Evolutionary conservation across 2,888 invertebrate species (phyloP), one percentile per base, ranked within the genome.

Genomic region (Ornithoptera alexandrae): DNA sequence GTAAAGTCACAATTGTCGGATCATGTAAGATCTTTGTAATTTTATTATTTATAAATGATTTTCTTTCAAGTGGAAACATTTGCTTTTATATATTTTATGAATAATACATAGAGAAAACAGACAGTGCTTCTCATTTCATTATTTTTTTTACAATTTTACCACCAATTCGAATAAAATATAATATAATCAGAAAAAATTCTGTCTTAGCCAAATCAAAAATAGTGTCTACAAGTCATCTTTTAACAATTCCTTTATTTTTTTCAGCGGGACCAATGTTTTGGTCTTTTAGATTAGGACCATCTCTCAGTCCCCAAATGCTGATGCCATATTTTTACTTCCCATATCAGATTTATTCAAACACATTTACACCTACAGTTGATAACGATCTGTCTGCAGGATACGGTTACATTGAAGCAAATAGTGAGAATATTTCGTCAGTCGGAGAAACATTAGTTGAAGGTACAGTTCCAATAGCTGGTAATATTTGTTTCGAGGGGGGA

Each of bases 1-100:
- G 76, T 0, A 70, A 64, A 4, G 73, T 75, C 2, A 73, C 68
- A n/a, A 75, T 76, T 17, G 59, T 71, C 56, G 73, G 74, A 36
- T 72, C 36, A 66, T 70, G 72, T 73, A 67, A 57, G 71, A 60
- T 59, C 62, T 65, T 50, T 46, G 15, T 15, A 46, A 12, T 12
- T 53, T 39, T 18, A 30, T 50, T 20, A 17, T 39, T 57, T 58
- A 42, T 22, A 8, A 22, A 22, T 10, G 46, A 39, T 10, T 39
- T 39, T 39, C 1, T 39, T 39, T 39, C 7, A 39, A 10, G 39
- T 10, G 7, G 1, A 39, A 39, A 8, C 10, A 39, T 39, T 39
- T 39, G 5, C 39, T 39, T 7, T 39, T 39, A 39, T 10, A 7
- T 10, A 39, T 39, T 10, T 39, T 10, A 39, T 1, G 1, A 10